phyloP scores from a whole-genome alignment of 2,113 vertebrate genomes.

The Chaenocephalus aceratus region DNA sequence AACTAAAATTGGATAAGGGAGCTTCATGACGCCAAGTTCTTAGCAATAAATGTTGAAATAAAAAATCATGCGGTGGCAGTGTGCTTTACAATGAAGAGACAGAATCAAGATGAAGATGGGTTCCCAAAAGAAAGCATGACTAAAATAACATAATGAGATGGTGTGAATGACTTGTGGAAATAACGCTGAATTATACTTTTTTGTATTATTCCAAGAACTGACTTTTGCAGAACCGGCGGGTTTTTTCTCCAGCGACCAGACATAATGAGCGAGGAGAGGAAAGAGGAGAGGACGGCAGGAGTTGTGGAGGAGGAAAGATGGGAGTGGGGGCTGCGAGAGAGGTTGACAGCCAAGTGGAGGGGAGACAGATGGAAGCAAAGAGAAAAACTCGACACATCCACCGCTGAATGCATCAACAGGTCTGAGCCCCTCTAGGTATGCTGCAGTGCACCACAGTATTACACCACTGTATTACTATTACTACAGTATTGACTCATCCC shows the following conservation, averaged over 20 bases:
- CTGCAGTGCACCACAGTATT: conserved; percentile 70
- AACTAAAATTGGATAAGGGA: not conserved
- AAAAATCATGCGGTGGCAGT: conserved; percentile 1
- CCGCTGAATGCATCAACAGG: conserved; percentile 75
- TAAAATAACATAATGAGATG: conserved; percentile 32
- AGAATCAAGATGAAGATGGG: not conserved
- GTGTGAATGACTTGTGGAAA: conserved; percentile 24
- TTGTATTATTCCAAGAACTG: conserved; percentile 24
- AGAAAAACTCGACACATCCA: conserved; percentile 64
- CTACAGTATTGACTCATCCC: conserved; percentile 63
- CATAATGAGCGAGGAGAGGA: conserved; percentile 43
- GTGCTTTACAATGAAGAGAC: not conserved
- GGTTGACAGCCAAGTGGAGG: conserved; percentile 67
- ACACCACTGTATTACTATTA: conserved; percentile 15
- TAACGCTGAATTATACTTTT: not conserved
- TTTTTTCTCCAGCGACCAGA: conserved; percentile 27
- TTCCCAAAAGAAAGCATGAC: conserved; percentile 1
- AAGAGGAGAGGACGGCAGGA: conserved; percentile 31
- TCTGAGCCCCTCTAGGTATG: conserved; percentile 70
- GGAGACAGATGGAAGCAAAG: conserved; percentile 67
- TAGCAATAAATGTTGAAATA: not conserved
- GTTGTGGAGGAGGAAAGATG: conserved; percentile 69
- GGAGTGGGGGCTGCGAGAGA: conserved; percentile 47
- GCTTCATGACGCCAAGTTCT: not conserved
- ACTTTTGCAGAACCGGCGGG: conserved; percentile 46